These are phyloP conservation scores for Siniperca obscura DNA, from an alignment of 2,797 vertebrate species.

Conservation along the genomic window DNA sequence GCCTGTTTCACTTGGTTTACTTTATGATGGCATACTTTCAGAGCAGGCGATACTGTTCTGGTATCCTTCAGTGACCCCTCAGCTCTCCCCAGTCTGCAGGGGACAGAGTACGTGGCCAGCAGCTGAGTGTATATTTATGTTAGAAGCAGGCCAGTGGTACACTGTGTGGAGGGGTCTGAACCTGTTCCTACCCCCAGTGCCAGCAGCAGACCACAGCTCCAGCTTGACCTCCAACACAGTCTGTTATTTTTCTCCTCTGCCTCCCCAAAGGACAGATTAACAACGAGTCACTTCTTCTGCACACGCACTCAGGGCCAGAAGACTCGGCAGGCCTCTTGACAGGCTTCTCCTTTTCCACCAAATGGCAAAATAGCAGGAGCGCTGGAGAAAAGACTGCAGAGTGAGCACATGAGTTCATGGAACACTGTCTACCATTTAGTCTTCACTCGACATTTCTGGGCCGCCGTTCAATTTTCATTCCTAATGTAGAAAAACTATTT, in stretches of 20 bases:
- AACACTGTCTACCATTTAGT: conserved; percentile 85
- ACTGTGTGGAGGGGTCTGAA: conserved; percentile 41
- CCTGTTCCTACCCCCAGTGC: conserved; percentile 37
- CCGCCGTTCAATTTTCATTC: conserved; percentile 78
- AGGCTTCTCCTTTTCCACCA: conserved; percentile 66
- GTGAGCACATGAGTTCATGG: conserved; percentile 88
- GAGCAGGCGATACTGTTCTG: conserved; percentile 22
- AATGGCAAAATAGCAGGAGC: conserved; percentile 56
- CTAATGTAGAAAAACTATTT: conserved; percentile 89
- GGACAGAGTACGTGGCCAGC: conserved; percentile 21
- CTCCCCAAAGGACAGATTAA: conserved; percentile 59
- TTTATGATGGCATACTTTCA: conserved; percentile 17
- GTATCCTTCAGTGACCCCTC: conserved; percentile 63
- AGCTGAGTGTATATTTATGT: conserved; percentile 70
- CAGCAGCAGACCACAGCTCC: conserved; percentile 53
- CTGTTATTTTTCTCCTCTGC: conserved; percentile 48
- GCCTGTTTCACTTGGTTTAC: conserved; percentile 29
- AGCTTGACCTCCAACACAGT: conserved; percentile 64
- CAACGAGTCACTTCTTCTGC: conserved; percentile 61
- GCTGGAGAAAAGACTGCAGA: conserved; percentile 58
- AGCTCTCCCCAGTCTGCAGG: conserved; percentile 33
- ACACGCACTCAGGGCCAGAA: conserved; percentile 33
- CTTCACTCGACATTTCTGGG: conserved; percentile 87
- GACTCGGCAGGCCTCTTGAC: conserved; percentile 46
- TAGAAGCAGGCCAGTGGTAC: conserved; percentile 48